Evolutionary conservation across 2,888 invertebrate species (phyloP).

Genomic region (Amiota mariae): DNA sequence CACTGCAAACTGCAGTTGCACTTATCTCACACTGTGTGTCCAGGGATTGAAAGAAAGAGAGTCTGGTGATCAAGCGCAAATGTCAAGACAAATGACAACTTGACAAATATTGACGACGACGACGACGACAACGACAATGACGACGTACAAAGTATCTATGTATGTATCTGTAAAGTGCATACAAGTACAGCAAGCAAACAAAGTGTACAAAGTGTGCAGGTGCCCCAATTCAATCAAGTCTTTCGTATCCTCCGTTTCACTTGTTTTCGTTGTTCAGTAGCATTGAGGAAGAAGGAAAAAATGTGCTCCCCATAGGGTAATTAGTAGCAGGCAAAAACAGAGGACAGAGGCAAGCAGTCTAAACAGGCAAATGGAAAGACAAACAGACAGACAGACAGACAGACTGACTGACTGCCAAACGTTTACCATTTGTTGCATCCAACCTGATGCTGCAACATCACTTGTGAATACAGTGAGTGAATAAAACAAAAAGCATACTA

Average conservation of each 20-base stretch:
- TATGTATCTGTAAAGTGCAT: too few relatives aligned
- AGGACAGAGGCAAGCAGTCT: too few relatives aligned
- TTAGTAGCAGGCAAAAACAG: slow-evolving; percentile 52
- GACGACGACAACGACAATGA: too few relatives aligned
- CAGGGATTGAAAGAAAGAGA: not conserved
- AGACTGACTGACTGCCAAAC: not conserved
- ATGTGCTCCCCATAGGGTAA: slow-evolving; percentile 67
- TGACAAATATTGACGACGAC: slow-evolving; percentile 71
- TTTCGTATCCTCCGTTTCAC: not conserved
- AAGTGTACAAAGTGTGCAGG: slow-evolving; percentile 1
- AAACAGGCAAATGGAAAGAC: too few relatives aligned
- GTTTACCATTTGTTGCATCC: slow-evolving; percentile 20
- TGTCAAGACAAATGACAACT: slow-evolving; percentile 70
- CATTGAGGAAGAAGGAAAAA: not conserved
- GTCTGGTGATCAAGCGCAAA: slow-evolving; percentile 70
- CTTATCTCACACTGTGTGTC: too few relatives aligned
- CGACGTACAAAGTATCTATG: slow-evolving; percentile 16
- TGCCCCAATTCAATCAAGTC: slow-evolving; percentile 12
- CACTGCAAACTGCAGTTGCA: too few relatives aligned
- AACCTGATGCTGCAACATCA: not conserved
- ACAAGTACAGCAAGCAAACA: not conserved
- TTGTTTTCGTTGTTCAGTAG: too few relatives aligned
- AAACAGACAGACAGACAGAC: too few relatives aligned
- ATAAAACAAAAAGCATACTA: not conserved
- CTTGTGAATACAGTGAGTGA: not conserved